phyloP scores from a whole-genome alignment of 2,113 vertebrate genomes.

The Tricholaema leucomelas region DNA sequence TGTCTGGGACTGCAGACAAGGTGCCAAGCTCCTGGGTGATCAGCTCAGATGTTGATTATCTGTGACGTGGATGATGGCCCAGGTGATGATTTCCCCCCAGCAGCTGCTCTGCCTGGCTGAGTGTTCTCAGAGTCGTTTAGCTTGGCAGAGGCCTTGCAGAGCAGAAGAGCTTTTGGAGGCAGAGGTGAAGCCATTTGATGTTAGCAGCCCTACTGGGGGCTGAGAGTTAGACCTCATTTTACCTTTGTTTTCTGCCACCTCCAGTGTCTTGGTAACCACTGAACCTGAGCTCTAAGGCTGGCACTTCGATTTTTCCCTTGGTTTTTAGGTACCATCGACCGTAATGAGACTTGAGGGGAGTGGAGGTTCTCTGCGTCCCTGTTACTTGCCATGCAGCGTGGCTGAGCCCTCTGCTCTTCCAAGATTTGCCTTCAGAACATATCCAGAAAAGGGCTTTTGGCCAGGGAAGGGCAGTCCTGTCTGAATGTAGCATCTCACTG shows the following conservation, averaged over 20 bases:
- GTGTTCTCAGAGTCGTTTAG: background rate
- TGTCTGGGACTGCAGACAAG: background rate
- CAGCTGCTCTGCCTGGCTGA: background rate
- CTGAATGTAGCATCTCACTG: slow-evolving; percentile 84
- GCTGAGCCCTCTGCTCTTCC: slow-evolving; percentile 69
- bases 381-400: background rate
- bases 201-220: background rate
- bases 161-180: background rate
- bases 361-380: slow-evolving; percentile 3
- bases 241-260: background rate
- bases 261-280: background rate
- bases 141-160: background rate
- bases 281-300: background rate
- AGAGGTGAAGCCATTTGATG: background rate
- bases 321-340: slow-evolving; percentile 92
- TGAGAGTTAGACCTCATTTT: background rate
- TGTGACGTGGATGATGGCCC: background rate
- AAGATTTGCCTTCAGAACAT: slow-evolving; percentile 52
- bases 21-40: background rate
- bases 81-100: background rate
- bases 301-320: background rate
- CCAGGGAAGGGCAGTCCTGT: slow-evolving; percentile 69
- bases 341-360: slow-evolving; percentile 61
- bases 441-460: slow-evolving; percentile 62
- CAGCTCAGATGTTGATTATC: background rate